Percentiles rank a stretch among this genome's conserved stretches.
Evolutionary conservation across 2,113 vertebrate genomes (phyloP).

Genomic region (Ciconia boyciana): DNA sequence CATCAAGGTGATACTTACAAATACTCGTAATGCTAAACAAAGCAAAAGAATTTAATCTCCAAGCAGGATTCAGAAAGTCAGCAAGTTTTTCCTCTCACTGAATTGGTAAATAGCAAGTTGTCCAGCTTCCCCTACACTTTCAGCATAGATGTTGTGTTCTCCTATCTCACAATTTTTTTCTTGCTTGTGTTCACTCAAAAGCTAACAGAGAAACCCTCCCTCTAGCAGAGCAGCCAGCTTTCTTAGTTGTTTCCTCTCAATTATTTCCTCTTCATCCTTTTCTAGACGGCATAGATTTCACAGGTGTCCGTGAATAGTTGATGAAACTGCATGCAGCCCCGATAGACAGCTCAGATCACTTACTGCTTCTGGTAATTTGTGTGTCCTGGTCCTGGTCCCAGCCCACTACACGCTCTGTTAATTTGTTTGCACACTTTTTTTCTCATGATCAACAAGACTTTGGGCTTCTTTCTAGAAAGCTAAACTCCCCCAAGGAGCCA

Average conservation of each 20-base stretch:
- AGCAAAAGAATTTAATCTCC: not conserved
- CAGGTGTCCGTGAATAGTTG: not conserved
- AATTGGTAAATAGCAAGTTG: not conserved
- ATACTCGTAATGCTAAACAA: not conserved
- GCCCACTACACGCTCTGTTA: not conserved
- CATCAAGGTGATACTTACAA: not conserved
- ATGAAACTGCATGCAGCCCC: not conserved
- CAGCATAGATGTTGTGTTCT: not conserved
- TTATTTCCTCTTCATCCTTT: not conserved
- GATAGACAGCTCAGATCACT: not conserved
- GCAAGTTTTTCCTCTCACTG: not conserved
- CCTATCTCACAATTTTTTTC: not conserved
- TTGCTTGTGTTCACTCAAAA: not conserved
- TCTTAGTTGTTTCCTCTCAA: not conserved
- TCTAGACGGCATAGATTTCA: not conserved
- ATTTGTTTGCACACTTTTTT: not conserved
- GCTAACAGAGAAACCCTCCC: not conserved
- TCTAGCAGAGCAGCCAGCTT: not conserved
- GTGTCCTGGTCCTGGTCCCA: no score
- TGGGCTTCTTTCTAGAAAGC: not conserved
- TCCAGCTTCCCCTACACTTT: not conserved
- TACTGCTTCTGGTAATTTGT: not conserved
- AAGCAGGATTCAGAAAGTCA: not conserved
- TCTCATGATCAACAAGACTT: not conserved
- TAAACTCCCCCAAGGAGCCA: not conserved